A percentile compares a stretch with the other conserved stretches of the same genome.
Conservation (phyloP, 1,140 invertebrate genomes). For the Trissolcus basalis region DNA sequence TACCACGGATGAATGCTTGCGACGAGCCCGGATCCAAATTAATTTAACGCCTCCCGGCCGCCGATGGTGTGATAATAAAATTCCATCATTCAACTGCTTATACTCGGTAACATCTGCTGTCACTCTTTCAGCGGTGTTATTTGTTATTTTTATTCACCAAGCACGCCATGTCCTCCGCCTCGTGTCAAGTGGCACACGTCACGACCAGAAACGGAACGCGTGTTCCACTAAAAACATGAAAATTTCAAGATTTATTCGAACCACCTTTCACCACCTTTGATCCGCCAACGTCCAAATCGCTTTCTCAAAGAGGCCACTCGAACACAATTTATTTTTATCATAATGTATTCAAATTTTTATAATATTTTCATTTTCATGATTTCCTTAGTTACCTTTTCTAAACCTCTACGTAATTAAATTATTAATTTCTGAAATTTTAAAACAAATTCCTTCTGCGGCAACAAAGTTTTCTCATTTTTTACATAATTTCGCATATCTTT, state of each 20-base stretch:
- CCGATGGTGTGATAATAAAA: slow-evolving; percentile 58
- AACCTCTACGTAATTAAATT: too few species aligned
- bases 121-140: slow-evolving; percentile 35
- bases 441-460: too few species aligned
- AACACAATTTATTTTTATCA: too few species aligned
- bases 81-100: slow-evolving; percentile 53
- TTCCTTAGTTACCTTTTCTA: too few species aligned
- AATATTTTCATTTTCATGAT: too few species aligned
- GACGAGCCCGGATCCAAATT: slow-evolving; percentile 53
- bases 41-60: slow-evolving; percentile 49
- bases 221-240: slow-evolving; percentile 30
- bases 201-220: slow-evolving; percentile 40
- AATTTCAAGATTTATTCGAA: slow-evolving; percentile 43
- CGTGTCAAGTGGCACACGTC: slow-evolving; percentile 42
- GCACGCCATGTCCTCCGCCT: slow-evolving; percentile 30
- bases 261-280: too few species aligned
- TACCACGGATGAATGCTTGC: slow-evolving; percentile 44
- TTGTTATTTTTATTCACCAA: slow-evolving; percentile 46
- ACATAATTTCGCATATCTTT: too few species aligned
- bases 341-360: too few species aligned
- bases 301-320: too few species aligned
- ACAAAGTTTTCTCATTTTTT: too few species aligned
- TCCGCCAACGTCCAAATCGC: too few species aligned
- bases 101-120: slow-evolving; percentile 48
- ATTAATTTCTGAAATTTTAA: too few species aligned